Base-by-base conservation (phyloP, 2,797 vertebrate species). In the Brotula barbata region DNA sequence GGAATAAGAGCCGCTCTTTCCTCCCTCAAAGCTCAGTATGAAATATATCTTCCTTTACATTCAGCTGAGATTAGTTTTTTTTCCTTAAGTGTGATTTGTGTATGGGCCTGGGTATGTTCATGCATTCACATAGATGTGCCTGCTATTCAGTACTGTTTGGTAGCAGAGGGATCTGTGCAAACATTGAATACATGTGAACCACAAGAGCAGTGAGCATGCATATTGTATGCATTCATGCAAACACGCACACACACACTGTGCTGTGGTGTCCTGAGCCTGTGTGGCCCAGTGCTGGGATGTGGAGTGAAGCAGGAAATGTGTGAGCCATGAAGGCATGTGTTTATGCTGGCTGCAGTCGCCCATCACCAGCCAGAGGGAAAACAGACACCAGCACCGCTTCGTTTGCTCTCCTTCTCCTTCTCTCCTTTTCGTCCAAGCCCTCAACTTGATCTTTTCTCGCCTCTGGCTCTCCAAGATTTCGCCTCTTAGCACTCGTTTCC, bases 291-390 rank as follows among this genome's bases (percentile, higher is more conserved):
- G 23, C 79, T 79, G 87, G 85, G 89, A 87, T 90, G 87, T 84
- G 86, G 85, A 84, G 78, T 64, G 81, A 79, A 69, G 86, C 90
- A 91, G 92, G 92, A 93, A 93, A 92, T 91, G 90, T 92, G 90
- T 88, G 87, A 91, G 90, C 89, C 87, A 89, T 92, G 92, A 92
- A 92, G 90, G 90, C 90, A 93, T 92, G 92, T 93, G 90, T 92
- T 93, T 93, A 92, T 91, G 82, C 89, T 92, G 91, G 91, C 90
- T 89, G 83, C 84, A 87, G 87, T 68, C 81, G 84, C 82, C 85
- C 87, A 88, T 91, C 86, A 75, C 90, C 89, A 92, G 89, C 89
- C 89, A 89, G 87, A 90, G 89, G 86, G 90, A 90, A 89, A 91
- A 90, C 89, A 91, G 87, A 90, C 87, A 87, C 83, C 83, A 73